Evolutionary conservation across 2,797 vertebrate species (phyloP).

Genomic region (Prunella strophiata): DNA sequence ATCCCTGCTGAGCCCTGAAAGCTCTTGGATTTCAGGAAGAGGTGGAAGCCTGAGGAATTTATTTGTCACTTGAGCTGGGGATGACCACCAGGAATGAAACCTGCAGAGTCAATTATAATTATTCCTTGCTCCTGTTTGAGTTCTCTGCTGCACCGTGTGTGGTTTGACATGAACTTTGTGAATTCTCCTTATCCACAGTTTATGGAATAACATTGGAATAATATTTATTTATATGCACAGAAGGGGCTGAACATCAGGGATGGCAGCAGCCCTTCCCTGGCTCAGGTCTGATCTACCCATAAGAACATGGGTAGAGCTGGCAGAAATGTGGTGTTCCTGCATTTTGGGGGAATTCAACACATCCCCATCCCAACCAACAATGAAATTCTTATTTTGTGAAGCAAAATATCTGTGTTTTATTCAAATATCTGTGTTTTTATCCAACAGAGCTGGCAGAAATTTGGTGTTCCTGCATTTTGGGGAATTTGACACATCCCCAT

Average conservation of each 20-base stretch:
- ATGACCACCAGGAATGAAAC: slow-evolving; percentile 48
- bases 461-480: too few species aligned
- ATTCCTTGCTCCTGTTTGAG: background rate
- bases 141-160: background rate
- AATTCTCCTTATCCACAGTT: background rate
- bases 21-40: slow-evolving; percentile 66
- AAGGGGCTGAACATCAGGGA: accelerated
- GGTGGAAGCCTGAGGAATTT: slow-evolving; percentile 53
- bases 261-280: background rate
- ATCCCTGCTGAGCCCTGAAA: slow-evolving; percentile 52
- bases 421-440: too few species aligned
- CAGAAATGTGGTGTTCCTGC: background rate
- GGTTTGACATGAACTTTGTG: background rate
- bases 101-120: slow-evolving; percentile 51
- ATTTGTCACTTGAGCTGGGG: slow-evolving; percentile 64
- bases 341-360: background rate
- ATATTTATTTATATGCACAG: background rate
- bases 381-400: background rate
- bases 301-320: background rate
- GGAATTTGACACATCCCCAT: too few species aligned
- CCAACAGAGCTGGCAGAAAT: background rate
- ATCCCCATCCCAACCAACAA: background rate
- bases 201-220: background rate
- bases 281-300: background rate
- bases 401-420: background rate